Percentiles rank a stretch among this genome's conserved stretches.
These are phyloP conservation scores for Temnothorax nylanderi DNA, from an alignment of 1,140 invertebrate genomes.

Conservation along the genomic window DNA sequence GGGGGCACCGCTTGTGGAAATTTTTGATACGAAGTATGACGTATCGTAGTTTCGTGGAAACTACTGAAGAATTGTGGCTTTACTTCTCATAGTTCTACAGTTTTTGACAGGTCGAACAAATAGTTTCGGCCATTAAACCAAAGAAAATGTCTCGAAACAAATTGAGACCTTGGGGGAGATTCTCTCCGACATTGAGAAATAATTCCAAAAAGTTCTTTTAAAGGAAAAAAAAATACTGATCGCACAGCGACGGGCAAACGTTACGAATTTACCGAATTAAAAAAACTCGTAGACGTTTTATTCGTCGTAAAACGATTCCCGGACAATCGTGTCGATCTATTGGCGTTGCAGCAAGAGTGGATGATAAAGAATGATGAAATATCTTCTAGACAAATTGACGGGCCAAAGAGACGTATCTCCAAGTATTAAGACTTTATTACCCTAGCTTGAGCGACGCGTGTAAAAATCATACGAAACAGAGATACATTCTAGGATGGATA, in stretches of 20 bases:
- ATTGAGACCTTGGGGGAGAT: not conserved
- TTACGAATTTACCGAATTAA: not conserved
- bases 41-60: not conserved
- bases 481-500: not conserved
- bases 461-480: too few species aligned
- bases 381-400: not conserved
- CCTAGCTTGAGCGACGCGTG: not conserved
- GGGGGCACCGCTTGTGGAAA: not conserved
- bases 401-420: not conserved
- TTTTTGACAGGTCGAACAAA: not conserved
- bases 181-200: not conserved
- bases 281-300: not conserved
- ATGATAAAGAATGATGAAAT: not conserved
- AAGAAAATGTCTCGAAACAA: not conserved
- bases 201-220: not conserved
- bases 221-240: not conserved
- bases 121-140: not conserved
- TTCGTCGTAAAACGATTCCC: not conserved
- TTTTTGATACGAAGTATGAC: not conserved
- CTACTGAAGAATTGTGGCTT: not conserved
- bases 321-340: not conserved
- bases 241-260: too few species aligned
- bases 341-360: not conserved
- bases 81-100: not conserved
- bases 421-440: not conserved